Evolutionary conservation across 2,113 vertebrate genomes (phyloP), one percentile per base, ranked within the genome.

Genomic region (Bubalus kerabau): DNA sequence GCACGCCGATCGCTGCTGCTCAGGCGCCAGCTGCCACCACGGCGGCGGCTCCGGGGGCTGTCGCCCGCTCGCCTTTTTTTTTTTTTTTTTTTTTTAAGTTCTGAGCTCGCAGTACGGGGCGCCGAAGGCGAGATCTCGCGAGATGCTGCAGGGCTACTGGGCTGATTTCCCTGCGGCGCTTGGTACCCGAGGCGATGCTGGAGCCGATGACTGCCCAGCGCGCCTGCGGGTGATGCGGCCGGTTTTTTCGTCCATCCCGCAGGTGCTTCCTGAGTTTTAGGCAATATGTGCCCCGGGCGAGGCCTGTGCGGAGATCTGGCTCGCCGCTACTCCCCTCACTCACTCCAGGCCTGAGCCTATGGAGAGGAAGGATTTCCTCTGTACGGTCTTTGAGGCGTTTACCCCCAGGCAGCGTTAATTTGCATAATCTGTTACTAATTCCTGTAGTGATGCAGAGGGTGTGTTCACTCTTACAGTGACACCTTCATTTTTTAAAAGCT

Each of bases 41-140:
- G 2, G 83, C 62, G 21, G 71, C 11, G 2, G 78, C 67, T 71
- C 23, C 24, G 1, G 40, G 24, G 59, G 7, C 28, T 26, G 56
- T 24, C 10, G 15, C 30, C 60, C 60, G 10, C 59, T 50, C 11
- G 43, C 7, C 12, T 71, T 67, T 87, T 43, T 3, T 46, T n/a
- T 97, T 84, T 95, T 90, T 2, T 43, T 3, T 46, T n/a, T n/a
- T 97, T 84, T 95, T 90, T 1, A 28, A 89, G 78, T 94, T 92
- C 43, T 81, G n/a, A 85, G 52, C 84, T 87, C 97, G 92, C 95
- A 56, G 85, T n/a, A 14, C 57, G 36, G 64, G 54, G 94, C 81
- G 15, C 74, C 74, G 95, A 57, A 10, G 32, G 86, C 90, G 94
- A 98, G 78, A 98, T 98, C 97, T 98, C 98, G 98, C 98, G 98